Conservation (phyloP, 2,888 invertebrate genomes). For the Steinernema scapterisci region DNA sequence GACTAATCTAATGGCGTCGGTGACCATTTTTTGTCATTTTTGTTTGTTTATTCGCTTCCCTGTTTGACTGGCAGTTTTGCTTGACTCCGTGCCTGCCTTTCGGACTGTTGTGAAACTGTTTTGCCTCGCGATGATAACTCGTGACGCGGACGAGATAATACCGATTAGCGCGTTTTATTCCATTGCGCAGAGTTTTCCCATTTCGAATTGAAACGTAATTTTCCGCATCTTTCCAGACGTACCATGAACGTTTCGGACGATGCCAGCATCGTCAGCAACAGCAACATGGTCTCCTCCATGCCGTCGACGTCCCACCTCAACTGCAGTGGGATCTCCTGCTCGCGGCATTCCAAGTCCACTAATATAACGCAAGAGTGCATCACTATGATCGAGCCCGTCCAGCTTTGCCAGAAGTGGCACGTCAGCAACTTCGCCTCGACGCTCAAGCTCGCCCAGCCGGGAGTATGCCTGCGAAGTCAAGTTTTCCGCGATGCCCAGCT, state of each 20-base stretch:
- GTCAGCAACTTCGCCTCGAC: slow-evolving; percentile 64
- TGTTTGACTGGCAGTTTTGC: neutral
- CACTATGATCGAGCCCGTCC: slow-evolving; percentile 62
- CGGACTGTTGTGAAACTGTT: slow-evolving; percentile 2
- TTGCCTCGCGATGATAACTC: neutral
- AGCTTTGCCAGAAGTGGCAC: slow-evolving; percentile 65
- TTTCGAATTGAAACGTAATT: too few species aligned
- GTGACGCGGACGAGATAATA: neutral
- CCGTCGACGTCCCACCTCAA: slow-evolving; percentile 23
- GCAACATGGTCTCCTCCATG: slow-evolving; percentile 27
- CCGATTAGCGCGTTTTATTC: neutral
- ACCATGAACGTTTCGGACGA: slow-evolving; percentile 22
- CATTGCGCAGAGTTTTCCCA: too few species aligned
- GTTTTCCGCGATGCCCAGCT: slow-evolving; percentile 58
- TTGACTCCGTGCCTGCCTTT: slow-evolving; percentile 11
- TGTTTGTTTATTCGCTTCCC: slow-evolving; percentile 12
- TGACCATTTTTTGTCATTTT: slow-evolving; percentile 8
- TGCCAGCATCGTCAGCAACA: slow-evolving; percentile 29
- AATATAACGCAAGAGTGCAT: slow-evolving; percentile 53
- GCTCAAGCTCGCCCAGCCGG: slow-evolving; percentile 64
- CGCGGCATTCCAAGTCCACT: neutral
- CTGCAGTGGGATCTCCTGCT: neutral
- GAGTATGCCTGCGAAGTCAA: slow-evolving; percentile 65
- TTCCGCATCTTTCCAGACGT: neutral
- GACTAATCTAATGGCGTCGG: neutral